Base-by-base conservation (phyloP, 1,140 invertebrate species). In the Lycorma delicatula region DNA sequence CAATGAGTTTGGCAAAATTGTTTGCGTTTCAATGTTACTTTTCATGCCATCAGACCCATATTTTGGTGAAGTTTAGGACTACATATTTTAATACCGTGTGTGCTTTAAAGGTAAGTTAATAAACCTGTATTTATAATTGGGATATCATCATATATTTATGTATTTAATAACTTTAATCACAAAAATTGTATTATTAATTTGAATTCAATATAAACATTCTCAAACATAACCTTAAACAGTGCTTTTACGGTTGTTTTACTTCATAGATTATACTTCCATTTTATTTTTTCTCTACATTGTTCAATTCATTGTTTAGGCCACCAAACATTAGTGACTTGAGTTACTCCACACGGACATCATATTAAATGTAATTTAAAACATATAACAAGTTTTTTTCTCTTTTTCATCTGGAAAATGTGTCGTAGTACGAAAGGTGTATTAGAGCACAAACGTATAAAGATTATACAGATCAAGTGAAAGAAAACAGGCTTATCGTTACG, bases 401-500 rank as follows among this genome's bases (percentile, higher is more conserved):
- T 50, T 56, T 56, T 13, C 18, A 23, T 25, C 18, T 23, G 16
- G 48, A 56, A 56, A 49, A 56, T 56, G 55, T 22, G 44, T 56
- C 41, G 55, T 18, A 51, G 13, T 20, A 22, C 12, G 25, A 56
- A 31, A 47, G 25, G 36, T 16, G 23, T 16, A 16, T 50, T 38
- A 41, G 46, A n/a, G 18, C 25, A 16, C 20, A 41, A 22, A 52
- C 25, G 27, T 18, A 51, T 26, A n/a, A n/a, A n/a, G n/a, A n/a
- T n/a, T n/a, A 52, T 22, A 49, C 27, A 51, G 48, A 58, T 25
- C 22, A 58, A 22, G 16, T 23, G 25, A 52, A 29, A 54, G 20
- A 44, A 36, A 13, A 58, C 22, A 51, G 56, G 56, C 16, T 38
- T 27, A 46, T 58, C 47, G 22, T 51, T 58, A 58, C 26, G 50